Evolutionary conservation across 2,113 vertebrate species (phyloP).

Genomic region (Triplophysa siluroides): DNA sequence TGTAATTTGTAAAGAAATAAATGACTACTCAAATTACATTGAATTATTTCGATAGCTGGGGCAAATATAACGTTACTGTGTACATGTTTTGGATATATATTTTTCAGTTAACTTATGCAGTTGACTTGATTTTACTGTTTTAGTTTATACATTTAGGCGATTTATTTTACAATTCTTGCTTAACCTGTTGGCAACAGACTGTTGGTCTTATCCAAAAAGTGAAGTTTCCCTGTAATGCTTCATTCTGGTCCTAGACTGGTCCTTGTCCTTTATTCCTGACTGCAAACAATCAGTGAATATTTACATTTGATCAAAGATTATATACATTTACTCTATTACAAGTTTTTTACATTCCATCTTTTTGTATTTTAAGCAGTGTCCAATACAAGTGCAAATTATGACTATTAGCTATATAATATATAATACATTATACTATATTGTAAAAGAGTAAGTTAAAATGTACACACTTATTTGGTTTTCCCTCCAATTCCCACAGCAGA

Average conservation of each 20-base stretch:
- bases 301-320: too few relatives aligned
- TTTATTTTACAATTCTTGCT: neutral
- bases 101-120: neutral
- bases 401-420: neutral
- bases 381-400: neutral
- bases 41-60: neutral
- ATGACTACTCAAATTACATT: neutral
- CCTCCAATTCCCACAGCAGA: conserved; percentile 14
- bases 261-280: neutral
- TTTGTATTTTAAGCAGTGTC: neutral
- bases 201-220: neutral
- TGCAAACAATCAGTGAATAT: neutral
- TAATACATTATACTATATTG: neutral
- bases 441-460: neutral
- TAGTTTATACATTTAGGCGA: neutral
- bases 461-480: neutral
- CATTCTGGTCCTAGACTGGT: neutral
- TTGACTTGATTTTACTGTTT: neutral
- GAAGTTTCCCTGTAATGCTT: neutral
- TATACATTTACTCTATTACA: neutral
- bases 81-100: neutral
- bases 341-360: neutral
- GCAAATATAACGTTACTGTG: neutral
- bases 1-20: neutral
- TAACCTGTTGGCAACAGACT: neutral